These are phyloP conservation scores for Pantelozetes paolii DNA, from an alignment of 2,888 invertebrate species.

Conservation along the genomic window DNA sequence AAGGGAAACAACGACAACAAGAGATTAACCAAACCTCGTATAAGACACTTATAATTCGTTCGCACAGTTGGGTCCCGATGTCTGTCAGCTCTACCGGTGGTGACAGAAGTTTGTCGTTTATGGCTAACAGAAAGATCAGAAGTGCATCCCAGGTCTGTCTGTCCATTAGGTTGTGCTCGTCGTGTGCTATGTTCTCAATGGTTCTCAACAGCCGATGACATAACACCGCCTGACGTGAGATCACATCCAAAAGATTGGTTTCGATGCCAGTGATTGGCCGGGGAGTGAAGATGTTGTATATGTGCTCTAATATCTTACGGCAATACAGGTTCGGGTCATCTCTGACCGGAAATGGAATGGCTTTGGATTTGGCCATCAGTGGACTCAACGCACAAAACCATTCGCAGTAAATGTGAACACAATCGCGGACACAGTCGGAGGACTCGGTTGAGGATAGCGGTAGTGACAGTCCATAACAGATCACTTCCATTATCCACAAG, in stretches of 20 bases:
- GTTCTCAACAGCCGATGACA: slow-evolving; percentile 85
- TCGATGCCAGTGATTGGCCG: slow-evolving; percentile 59
- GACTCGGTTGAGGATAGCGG: slow-evolving; percentile 66
- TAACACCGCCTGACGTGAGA: slow-evolving; percentile 79
- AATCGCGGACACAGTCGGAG: slow-evolving; percentile 90
- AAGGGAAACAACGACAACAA: slow-evolving; percentile 78
- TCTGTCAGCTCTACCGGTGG: slow-evolving; percentile 85
- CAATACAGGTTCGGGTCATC: slow-evolving; percentile 87
- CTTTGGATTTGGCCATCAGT: slow-evolving; percentile 52
- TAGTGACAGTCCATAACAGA: slow-evolving; percentile 84
- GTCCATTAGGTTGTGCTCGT: slow-evolving; percentile 67
- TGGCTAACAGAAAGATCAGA: slow-evolving; percentile 76
- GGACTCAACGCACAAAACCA: slow-evolving; percentile 86
- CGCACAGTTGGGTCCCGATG: slow-evolving; percentile 90
- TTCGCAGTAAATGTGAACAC: slow-evolving; percentile 93
- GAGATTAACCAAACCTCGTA: slow-evolving; percentile 81
- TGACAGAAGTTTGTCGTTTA: slow-evolving; percentile 83
- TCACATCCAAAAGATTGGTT: slow-evolving; percentile 59
- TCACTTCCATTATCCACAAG: slow-evolving; percentile 69
- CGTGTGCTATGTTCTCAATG: slow-evolving; percentile 70
- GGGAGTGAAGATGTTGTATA: slow-evolving; percentile 90
- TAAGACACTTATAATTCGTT: slow-evolving; percentile 84
- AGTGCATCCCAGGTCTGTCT: slow-evolving; percentile 86
- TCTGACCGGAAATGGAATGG: slow-evolving; percentile 80
- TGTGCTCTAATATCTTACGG: slow-evolving; percentile 80